These are phyloP conservation scores for Drosophila anomalata DNA, from an alignment of 2,888 invertebrate genomes.

Conservation along the genomic window DNA sequence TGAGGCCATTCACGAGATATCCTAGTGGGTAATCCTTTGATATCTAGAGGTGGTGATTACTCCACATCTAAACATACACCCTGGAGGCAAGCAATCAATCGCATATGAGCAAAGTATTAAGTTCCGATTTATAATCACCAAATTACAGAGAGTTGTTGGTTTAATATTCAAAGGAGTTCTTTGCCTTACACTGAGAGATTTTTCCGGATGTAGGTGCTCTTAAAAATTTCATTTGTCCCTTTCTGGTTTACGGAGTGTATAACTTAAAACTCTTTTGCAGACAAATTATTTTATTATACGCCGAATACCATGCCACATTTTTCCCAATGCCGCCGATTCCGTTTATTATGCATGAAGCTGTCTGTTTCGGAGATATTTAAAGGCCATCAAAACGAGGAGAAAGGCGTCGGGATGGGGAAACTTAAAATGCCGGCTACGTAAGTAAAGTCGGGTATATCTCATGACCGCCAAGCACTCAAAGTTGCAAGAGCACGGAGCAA, in stretches of 20 bases:
- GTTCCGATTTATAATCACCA: conserved; percentile 27
- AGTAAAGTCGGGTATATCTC: conserved; percentile 44
- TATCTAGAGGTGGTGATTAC: conserved; percentile 7
- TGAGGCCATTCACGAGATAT: background rate
- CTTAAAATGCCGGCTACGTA: conserved; percentile 43
- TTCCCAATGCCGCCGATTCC: background rate
- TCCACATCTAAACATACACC: conserved; percentile 17
- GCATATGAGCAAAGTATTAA: background rate
- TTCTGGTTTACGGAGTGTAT: no score
- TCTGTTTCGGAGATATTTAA: conserved; percentile 45
- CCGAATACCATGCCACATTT: background rate
- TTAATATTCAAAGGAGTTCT: conserved; percentile 12
- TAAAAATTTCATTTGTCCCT: no score
- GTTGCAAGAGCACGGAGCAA: conserved; percentile 29
- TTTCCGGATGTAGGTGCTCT: background rate
- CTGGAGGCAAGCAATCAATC: conserved; percentile 9
- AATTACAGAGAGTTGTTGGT: conserved; percentile 9
- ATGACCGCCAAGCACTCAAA: conserved; percentile 49
- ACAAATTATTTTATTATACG: background rate
- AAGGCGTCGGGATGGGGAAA: conserved; percentile 19
- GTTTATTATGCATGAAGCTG: conserved; percentile 44
- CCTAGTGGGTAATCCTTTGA: background rate
- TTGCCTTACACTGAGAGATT: background rate
- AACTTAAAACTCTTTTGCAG: background rate
- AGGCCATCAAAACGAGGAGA: conserved; percentile 42